phyloP scores from a whole-genome alignment of 2,113 vertebrate genomes.

The Ailuropoda melanoleuca region DNA sequence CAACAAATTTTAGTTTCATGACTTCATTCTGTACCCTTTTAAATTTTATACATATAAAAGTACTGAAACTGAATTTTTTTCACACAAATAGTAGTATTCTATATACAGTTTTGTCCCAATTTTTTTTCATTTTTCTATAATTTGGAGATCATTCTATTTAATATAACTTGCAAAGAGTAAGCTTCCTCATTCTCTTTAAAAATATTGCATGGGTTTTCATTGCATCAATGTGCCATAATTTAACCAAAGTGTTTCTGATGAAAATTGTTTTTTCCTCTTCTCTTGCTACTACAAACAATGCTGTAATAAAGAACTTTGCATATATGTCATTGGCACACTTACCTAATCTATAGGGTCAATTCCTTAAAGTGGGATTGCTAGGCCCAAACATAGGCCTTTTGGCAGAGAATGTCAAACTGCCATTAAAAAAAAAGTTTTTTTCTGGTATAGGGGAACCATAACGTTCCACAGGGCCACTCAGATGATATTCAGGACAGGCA shows the following conservation, averaged over 20 bases:
- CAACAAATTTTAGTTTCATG: neutral
- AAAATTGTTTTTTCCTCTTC: neutral
- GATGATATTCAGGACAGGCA: neutral
- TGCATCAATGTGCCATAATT: neutral
- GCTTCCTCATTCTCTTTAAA: neutral
- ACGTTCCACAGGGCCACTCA: neutral
- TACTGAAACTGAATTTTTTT: neutral
- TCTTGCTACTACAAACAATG: constrained; percentile 13
- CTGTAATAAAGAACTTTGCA: neutral
- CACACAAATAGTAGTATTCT: neutral
- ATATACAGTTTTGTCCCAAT: neutral
- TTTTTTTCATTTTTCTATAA: constrained; percentile 50
- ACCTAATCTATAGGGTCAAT: neutral
- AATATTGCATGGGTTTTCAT: neutral
- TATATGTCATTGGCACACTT: neutral
- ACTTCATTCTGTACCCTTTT: neutral
- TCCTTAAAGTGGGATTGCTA: neutral
- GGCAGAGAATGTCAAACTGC: neutral
- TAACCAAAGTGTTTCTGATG: neutral
- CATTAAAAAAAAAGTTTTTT: neutral
- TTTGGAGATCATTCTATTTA: neutral
- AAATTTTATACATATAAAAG: neutral
- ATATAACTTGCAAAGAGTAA: neutral
- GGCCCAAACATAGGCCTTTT: neutral
- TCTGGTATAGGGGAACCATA: neutral